phyloP scores from a whole-genome alignment of 2,797 vertebrate species.

The Notamacropus eugenii region DNA sequence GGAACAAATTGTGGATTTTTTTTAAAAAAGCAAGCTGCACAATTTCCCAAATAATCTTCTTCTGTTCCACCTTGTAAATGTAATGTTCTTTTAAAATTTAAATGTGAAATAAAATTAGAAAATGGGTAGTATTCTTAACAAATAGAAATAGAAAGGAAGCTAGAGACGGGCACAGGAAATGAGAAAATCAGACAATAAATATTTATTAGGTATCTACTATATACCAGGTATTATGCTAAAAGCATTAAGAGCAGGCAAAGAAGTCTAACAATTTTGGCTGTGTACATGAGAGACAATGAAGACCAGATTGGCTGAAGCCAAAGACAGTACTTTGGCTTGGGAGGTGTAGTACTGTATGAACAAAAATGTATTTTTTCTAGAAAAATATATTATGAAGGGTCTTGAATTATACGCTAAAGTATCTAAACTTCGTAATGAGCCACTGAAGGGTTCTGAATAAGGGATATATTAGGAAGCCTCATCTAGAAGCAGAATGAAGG shows the following conservation, averaged over 20 bases:
- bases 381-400: background rate
- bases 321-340: background rate
- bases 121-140: background rate
- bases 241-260: background rate
- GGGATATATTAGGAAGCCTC: background rate
- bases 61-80: background rate
- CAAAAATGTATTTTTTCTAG: background rate
- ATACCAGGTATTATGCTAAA: background rate
- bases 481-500: background rate
- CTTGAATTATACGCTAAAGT: background rate
- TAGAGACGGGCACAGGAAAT: background rate
- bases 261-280: background rate
- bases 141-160: background rate
- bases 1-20: background rate
- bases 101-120: background rate
- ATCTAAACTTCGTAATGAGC: background rate
- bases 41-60: background rate
- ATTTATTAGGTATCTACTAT: slow-evolving; percentile 52
- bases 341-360: background rate
- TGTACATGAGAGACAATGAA: background rate
- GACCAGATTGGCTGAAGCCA: background rate
- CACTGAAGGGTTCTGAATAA: background rate
- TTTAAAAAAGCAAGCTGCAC: background rate
- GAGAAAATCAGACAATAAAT: background rate
- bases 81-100: background rate